Evolutionary conservation across 2,113 vertebrate genomes (phyloP), one percentile per base, ranked within the genome.

Genomic region (Pluvialis apricaria): DNA sequence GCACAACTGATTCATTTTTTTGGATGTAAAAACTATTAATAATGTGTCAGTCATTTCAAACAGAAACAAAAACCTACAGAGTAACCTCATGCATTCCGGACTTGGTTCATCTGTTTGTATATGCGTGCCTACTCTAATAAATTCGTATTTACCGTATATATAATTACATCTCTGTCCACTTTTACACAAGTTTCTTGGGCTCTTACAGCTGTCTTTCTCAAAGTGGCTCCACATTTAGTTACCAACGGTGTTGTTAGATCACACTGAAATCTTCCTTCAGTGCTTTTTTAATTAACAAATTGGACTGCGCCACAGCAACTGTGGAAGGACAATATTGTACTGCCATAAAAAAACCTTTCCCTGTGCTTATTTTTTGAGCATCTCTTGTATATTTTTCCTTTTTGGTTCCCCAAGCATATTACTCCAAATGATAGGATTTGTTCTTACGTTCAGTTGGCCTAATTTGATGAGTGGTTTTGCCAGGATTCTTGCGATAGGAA

Each of bases 381-480:
- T 36, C 10, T 42, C 17, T 31, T 83, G 5, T 15, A 26, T 44
- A 28, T 58, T 77, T 77, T 88, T 42, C 4, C 21, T 42, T 84
- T 76, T 57, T 10, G 32, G 16, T 61, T 94, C 31, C 44, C 76
- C 44, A 79, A 60, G 26, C 21, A 75, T 55, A 61, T 82, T 44
- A n/a, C 10, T 54, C 54, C 29, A 93, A 77, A 84, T 49, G 11
- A 52, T 22, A 69, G 44, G 13, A 68, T 75, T 61, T 51, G 45
- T 40, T 69, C 40, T 88, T 69, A 52, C 0, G 0, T 84, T 84
- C 71, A 69, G 0, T 17, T 82, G 60, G 45, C 31, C 36, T 87
- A 70, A 94, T 91, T 68, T 87, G 36, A 69, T 47, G 52, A 92
- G 34, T 15, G 6, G 32, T 95, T 86, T 89, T 76, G 31, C 26